A percentile compares a stretch with the other conserved stretches of the same genome.
Evolutionary conservation across 2,113 vertebrate genomes (phyloP).

Genomic region (Pogonocichla stellata): DNA sequence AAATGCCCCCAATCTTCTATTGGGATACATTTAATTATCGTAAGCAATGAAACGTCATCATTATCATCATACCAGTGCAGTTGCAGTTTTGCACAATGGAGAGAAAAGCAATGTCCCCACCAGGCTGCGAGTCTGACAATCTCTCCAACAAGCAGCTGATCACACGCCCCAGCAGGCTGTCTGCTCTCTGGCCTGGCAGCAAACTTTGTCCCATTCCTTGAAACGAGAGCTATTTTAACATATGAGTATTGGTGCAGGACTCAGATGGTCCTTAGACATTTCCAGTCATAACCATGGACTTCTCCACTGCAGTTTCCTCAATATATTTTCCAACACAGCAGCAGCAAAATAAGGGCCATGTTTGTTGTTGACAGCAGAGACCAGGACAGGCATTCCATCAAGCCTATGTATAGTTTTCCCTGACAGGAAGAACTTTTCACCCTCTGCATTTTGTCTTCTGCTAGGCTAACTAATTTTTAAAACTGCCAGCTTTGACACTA

Average conservation of each 20-base stretch:
- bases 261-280: neutral
- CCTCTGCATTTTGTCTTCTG: constrained; percentile 3
- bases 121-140: neutral
- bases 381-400: neutral
- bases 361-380: neutral
- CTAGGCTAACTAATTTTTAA: constrained; percentile 27
- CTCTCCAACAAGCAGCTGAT: neutral
- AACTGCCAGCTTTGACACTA: constrained; percentile 56
- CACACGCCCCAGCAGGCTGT: neutral
- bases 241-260: neutral
- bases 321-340: neutral
- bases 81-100: neutral
- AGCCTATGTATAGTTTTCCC: neutral
- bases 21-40: neutral
- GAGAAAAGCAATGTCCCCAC: neutral
- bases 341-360: neutral
- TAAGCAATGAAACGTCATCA: neutral
- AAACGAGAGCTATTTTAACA: neutral
- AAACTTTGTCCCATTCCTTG: neutral
- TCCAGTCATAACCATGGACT: neutral
- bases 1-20: neutral
- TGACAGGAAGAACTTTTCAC: constrained; percentile 16
- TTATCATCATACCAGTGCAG: neutral
- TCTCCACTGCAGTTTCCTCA: neutral
- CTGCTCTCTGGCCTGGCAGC: neutral